Evolutionary conservation across 1,140 invertebrate genomes (phyloP), one percentile per base, ranked within the genome.

Genomic region (Parapsyche elsis): DNA sequence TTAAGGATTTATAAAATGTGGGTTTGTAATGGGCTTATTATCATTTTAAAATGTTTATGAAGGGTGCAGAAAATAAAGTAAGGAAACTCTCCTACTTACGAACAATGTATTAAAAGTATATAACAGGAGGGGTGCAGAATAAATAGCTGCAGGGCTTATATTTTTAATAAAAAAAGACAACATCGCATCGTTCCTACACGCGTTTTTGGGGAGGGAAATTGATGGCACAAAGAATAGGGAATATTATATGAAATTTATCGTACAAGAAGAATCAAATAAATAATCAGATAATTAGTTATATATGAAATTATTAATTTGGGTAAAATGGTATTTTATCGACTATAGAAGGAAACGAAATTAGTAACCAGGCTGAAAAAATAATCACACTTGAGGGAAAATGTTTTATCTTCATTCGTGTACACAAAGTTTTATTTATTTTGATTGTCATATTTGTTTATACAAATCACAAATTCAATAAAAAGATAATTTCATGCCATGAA

Each of bases 51-150:
- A 14, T 67, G 23, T 67, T 67, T 67, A 67, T 30, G 64, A 24
- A 30, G 64, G 64, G 64, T 26, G 64, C 19, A 30, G 12, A 61
- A 24, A 26, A 67, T 23, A 26, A 67, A 30, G 64, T 26, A 61
- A 16, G 16, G 21, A 61, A 61, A 61, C 57, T 61, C 57, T 61
- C 57, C 57, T 61, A 61, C 64, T 67, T 67, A 26, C 64, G 26
- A 67, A 67, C 64, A 67, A 67, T 30, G 64, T 67, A 67, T 67
- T 67, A 67, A 26, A 67, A 26, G 24, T 67, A 67, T 67, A 67
- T 24, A 61, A 67, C 49, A 53, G 9, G 64, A 24, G 21, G 64
- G 64, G 21, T 67, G 64, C 21, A 26, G 64, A 67, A 67, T 67
- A 67, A 67, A 67, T 67, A 67, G 64, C 64, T 67, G 24, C 21